Base-by-base conservation (phyloP, 2,888 invertebrate genomes). In the Formica aserva region DNA sequence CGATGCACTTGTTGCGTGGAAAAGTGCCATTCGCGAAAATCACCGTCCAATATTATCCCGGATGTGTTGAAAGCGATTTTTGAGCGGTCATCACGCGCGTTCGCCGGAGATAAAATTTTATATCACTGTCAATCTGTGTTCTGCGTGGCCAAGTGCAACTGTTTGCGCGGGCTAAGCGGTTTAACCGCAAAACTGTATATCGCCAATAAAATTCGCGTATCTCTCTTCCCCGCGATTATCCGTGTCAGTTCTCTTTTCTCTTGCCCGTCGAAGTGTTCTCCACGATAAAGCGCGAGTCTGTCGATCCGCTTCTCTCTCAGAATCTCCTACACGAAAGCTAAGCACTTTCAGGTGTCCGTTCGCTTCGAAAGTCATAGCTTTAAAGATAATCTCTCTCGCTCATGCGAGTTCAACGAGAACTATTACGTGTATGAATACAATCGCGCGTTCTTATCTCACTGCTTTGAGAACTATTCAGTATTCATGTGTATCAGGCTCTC, bases 271-370 rank as follows among this genome's bases (percentile, higher is more conserved):
- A 67, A 67, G 60, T 41, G 57, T 82, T 48, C 66, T 60, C 45
- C 67, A 26, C n/a, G 67, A 86, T 86, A 84, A 89, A 78, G 65
- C 72, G 84, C 69, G 83, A 85, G 77, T 22, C 15, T 83, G 84
- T 83, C 84, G 80, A 81, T 80, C 63, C 38, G 48, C 9, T 48
- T 77, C 57, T 22, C 60, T 45, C 67, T n/a, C 67, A 52, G 52
- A 22, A 65, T 66, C 75, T 65, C 29, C 3, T 38, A 18, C 57
- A 38, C 57, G 77, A 22, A 62, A 82, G 67, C 63, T 32, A 74
- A 87, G 71, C 71, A 84, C 87, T 87, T 86, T 83, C 87, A 84
- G 76, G 77, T 77, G 75, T 89, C 81, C 71, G 72, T 84, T 85
- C 87, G 74, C 85, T 84, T 86, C 84, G 85, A 83, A 80, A 87